phyloP scores from a whole-genome alignment of 2,113 vertebrate genomes.

The Cebidichthys violaceus region DNA sequence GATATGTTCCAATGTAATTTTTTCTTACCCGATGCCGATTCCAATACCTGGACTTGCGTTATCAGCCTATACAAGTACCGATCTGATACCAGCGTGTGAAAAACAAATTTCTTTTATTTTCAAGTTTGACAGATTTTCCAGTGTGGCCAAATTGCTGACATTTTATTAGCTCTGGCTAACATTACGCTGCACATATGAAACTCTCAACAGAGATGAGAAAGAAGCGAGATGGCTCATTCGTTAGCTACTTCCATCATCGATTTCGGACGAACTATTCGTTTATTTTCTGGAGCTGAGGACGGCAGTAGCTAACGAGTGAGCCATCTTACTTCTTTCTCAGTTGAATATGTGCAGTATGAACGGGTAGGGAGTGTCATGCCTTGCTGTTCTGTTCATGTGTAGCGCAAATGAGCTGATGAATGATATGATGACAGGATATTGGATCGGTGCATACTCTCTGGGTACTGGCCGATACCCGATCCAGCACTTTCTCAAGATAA shows the following conservation, averaged over 20 bases:
- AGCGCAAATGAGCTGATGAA: not conserved
- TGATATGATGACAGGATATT: not conserved
- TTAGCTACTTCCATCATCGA: not conserved
- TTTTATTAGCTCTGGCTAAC: no score
- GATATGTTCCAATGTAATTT: not conserved
- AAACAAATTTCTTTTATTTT: no score
- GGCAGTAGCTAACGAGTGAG: no score
- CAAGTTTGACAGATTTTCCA: not conserved
- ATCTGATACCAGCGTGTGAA: no score
- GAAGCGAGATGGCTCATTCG: not conserved
- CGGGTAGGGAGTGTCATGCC: no score
- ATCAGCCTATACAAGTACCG: no score
- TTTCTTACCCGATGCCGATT: not conserved
- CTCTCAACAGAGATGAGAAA: not conserved
- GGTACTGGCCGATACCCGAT: not conserved
- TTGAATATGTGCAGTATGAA: not conserved
- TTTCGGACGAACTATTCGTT: not conserved
- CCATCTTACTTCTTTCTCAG: no score
- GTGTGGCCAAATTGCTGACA: no score
- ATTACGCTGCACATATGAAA: not conserved
- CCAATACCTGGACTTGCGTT: not conserved
- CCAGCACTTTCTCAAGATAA: not conserved
- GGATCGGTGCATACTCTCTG: not conserved
- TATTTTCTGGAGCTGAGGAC: not conserved
- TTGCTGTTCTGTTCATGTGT: not conserved